A percentile compares a stretch with the other conserved stretches of the same genome.
phyloP scores from a whole-genome alignment of 2,888 invertebrate species.

The Adineta ricciae region DNA sequence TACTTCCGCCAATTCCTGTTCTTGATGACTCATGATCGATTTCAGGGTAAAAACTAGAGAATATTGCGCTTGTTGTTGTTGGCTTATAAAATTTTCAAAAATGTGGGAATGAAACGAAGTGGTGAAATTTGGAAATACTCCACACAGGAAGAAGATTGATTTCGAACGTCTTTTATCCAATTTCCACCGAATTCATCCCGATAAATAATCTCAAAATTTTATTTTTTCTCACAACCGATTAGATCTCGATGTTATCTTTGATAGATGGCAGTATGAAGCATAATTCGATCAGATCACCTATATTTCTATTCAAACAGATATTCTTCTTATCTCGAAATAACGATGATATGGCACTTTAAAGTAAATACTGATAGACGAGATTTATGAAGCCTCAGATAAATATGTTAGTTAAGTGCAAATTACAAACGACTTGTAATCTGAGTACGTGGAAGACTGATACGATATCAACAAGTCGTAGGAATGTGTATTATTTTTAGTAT shows the following conservation, averaged over 20 bases:
- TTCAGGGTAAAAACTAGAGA: not conserved
- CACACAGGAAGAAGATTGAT: not conserved
- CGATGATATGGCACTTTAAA: too few species aligned
- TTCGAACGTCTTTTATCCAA: not conserved
- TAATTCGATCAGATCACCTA: too few species aligned
- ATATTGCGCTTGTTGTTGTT: not conserved
- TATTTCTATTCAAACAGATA: too few species aligned
- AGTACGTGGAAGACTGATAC: too few species aligned
- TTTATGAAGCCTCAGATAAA: too few species aligned
- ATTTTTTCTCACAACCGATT: not conserved
- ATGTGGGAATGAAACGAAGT: not conserved
- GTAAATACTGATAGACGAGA: too few species aligned
- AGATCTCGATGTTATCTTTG: not conserved
- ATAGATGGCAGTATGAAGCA: not conserved
- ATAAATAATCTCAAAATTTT: not conserved
- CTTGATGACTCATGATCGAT: not conserved
- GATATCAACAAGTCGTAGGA: too few species aligned
- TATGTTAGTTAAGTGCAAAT: too few species aligned
- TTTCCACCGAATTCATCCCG: not conserved
- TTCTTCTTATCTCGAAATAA: too few species aligned
- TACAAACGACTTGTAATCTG: too few species aligned
- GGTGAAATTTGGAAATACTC: not conserved
- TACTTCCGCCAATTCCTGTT: not conserved
- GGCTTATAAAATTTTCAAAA: not conserved
- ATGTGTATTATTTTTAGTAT: too few species aligned